A percentile compares a stretch with the other conserved stretches of the same genome.
Conservation (phyloP, 2,888 invertebrate species). For the Nemotelus pantherinus region DNA sequence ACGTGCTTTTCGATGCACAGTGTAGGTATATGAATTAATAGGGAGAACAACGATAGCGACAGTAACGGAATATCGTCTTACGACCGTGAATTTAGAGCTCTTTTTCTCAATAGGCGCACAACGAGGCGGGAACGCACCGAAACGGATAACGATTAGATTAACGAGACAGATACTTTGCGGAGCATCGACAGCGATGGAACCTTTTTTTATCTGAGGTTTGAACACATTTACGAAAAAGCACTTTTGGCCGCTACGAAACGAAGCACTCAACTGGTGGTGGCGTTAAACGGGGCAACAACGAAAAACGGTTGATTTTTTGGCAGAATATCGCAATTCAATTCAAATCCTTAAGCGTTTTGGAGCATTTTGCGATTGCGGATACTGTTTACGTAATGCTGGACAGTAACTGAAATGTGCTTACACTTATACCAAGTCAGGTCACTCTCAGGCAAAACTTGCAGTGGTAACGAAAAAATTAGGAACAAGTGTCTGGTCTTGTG, state of each 20-base stretch:
- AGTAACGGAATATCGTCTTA: background rate
- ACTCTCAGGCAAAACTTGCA: background rate
- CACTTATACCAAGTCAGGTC: background rate
- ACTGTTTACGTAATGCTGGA: no score
- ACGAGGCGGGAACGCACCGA: slow-evolving; percentile 5
- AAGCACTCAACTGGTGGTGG: slow-evolving; percentile 33
- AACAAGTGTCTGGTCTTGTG: background rate
- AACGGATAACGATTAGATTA: slow-evolving; percentile 3
- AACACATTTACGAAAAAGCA: slow-evolving; percentile 15
- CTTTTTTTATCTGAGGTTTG: slow-evolving; percentile 1
- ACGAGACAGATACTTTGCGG: background rate
- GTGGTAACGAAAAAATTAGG: background rate
- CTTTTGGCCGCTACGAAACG: slow-evolving; percentile 7
- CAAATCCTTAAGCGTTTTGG: no score
- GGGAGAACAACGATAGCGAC: background rate
- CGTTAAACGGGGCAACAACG: slow-evolving; percentile 11
- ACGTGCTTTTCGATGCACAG: slow-evolving; percentile 2
- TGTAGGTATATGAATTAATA: background rate
- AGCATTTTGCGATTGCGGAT: no score
- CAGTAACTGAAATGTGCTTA: background rate
- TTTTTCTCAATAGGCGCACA: background rate
- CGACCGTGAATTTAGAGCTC: background rate
- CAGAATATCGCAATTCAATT: background rate
- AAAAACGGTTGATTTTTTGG: background rate
- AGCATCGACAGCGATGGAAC: background rate